Evolutionary conservation across 2,888 invertebrate genomes (phyloP), one percentile per base, ranked within the genome.

Genomic region (Encarsia formosa): DNA sequence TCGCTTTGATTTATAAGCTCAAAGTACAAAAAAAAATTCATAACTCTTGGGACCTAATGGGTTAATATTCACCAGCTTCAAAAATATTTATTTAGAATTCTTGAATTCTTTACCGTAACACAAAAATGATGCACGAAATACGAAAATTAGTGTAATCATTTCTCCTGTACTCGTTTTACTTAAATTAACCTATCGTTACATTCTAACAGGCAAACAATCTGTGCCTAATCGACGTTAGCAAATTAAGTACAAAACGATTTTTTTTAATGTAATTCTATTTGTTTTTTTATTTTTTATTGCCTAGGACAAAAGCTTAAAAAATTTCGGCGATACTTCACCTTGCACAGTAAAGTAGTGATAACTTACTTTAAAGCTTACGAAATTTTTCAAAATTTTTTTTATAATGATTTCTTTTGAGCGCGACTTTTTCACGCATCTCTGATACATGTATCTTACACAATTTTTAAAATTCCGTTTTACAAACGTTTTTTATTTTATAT

Each of bases 191-290:
- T 41, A 24, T 46, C 24, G 42, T 24, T 35, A 37, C n/a, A 13
- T 13, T 8, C 15, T 13, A 45, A 56, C 20, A 52, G 56, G 56
- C 51, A 47, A 20, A 54, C 51, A 43, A 44, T 40, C 22, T 31
- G 34, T 52, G 56, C 49, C 52, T 43, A 47, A 52, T 52, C 52
- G 42, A 59, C 49, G 63, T 63, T 67, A 67, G 59, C 67, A 63
- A 64, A 67, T 72, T 73, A 73, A 73, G 73, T 73, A 73, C 73
- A 72, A 73, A 72, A 72, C 50, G 62, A 65, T 61, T 61, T 63
- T 62, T 26, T 59, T 56, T 46, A 57, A 60, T 46, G 47, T 46
- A 43, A 26, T 49, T 39, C 29, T 47, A 43, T 46, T 38, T 43
- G 52, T 38, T 56, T 62, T 49, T 61, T 61, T 65, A 56, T 62